Percentiles rank a stretch among this genome's conserved stretches.
phyloP scores from a whole-genome alignment of 2,888 invertebrate species.

The Catocala sponsa region DNA sequence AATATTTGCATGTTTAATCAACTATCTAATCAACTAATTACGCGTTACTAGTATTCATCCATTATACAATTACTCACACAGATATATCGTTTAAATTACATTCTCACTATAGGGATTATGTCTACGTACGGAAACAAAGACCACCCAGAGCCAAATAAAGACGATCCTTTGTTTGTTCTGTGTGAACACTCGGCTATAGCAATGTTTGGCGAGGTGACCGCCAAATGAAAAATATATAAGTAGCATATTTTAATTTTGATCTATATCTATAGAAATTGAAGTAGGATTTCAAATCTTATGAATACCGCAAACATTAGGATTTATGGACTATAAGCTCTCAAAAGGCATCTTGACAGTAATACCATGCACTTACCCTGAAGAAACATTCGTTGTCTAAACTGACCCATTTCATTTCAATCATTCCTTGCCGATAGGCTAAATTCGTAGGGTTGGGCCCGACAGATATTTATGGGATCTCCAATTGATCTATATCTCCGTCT shows the following conservation, averaged over 20 bases:
- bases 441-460: constrained; percentile 42
- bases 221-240: too few relatives aligned
- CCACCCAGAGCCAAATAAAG: too few relatives aligned
- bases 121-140: too few relatives aligned
- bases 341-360: constrained; percentile 14
- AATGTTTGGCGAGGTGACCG: too few relatives aligned
- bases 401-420: constrained; percentile 49
- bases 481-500: constrained; percentile 38
- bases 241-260: too few relatives aligned
- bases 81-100: too few relatives aligned
- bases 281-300: constrained; percentile 7
- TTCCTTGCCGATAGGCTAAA: constrained; percentile 45
- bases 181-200: too few relatives aligned
- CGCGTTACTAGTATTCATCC: background rate
- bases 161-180: too few relatives aligned
- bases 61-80: background rate
- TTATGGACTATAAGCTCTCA: too few relatives aligned
- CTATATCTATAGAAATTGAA: background rate
- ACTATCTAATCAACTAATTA: constrained; percentile 20
- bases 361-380: constrained; percentile 23
- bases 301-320: constrained; percentile 1
- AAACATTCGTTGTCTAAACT: constrained; percentile 34
- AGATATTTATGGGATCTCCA: constrained; percentile 46
- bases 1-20: constrained; percentile 23
- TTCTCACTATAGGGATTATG: too few relatives aligned